These are phyloP conservation scores for Meteorus cinctellus DNA, from an alignment of 2,888 invertebrate species.

Conservation along the genomic window DNA sequence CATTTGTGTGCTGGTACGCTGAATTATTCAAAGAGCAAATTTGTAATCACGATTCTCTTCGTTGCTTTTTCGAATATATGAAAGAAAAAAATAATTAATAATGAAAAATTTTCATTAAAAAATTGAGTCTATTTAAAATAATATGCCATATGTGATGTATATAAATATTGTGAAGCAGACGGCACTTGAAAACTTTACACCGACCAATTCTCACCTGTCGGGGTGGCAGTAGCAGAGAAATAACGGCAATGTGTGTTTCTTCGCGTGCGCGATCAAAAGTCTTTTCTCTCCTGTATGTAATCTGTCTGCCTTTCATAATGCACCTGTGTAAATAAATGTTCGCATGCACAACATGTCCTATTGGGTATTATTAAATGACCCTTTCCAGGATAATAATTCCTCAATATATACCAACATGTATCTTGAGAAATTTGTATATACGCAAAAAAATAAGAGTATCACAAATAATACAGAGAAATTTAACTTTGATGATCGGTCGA, in stretches of 20 bases:
- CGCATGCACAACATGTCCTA: slow-evolving; percentile 21
- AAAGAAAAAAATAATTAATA: too few species aligned
- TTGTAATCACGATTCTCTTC: too few species aligned
- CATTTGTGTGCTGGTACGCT: too few species aligned
- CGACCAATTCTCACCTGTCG: slow-evolving; percentile 38
- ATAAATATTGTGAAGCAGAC: too few species aligned
- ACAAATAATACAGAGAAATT: too few species aligned
- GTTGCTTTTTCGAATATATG: too few species aligned
- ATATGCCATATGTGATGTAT: too few species aligned
- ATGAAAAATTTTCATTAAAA: too few species aligned
- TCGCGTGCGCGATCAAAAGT: slow-evolving; percentile 9
- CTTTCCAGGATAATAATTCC: neutral
- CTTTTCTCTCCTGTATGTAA: neutral
- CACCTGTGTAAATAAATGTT: slow-evolving; percentile 21
- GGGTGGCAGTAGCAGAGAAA: neutral
- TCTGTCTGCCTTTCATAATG: slow-evolving; percentile 15
- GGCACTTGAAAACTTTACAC: slow-evolving; percentile 2
- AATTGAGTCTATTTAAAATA: too few species aligned
- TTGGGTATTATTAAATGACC: neutral
- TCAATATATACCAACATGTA: neutral
- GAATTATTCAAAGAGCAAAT: too few species aligned
- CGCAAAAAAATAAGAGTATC: neutral
- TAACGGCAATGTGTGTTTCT: slow-evolving; percentile 12
- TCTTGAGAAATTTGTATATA: neutral
- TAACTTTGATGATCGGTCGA: too few species aligned